phyloP scores from a whole-genome alignment of 2,797 vertebrate genomes.

The Coranthus polyacanthus region DNA sequence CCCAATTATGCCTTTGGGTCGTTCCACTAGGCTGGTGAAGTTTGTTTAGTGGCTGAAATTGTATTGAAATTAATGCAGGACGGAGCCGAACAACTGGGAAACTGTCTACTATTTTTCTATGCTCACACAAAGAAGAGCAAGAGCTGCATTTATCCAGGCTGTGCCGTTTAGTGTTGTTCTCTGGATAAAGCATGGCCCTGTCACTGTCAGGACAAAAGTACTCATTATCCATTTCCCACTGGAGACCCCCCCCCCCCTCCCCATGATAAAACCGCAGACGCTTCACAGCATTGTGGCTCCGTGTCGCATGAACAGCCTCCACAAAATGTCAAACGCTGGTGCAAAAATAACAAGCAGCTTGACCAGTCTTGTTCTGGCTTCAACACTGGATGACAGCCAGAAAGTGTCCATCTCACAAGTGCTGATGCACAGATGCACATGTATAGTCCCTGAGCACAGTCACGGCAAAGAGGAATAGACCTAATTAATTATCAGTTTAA shows the following conservation, averaged over 20 bases:
- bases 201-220: conserved; percentile 49
- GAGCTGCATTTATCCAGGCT: conserved; percentile 38
- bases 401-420: conserved; percentile 37
- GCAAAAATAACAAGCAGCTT: conserved; percentile 66
- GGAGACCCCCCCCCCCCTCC: conserved; percentile 20
- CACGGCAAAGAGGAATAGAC: conserved; percentile 27
- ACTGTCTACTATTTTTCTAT: conserved; percentile 4
- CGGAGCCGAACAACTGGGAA: conserved; percentile 21
- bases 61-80: conserved; percentile 46
- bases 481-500: conserved; percentile 63
- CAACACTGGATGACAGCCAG: conserved; percentile 26
- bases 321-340: conserved; percentile 63
- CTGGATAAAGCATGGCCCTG: conserved; percentile 40
- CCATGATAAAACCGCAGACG: conserved; percentile 20
- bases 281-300: background rate
- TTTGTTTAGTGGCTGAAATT: conserved; percentile 38
- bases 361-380: conserved; percentile 55
- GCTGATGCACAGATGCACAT: conserved; percentile 16
- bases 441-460: conserved; percentile 32
- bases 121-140: conserved; percentile 1
- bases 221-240: conserved; percentile 63
- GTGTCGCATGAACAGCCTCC: conserved; percentile 38
- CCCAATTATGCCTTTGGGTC: conserved; percentile 26
- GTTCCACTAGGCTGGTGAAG: conserved; percentile 21
- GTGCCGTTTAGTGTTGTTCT: conserved; percentile 39